Evolutionary conservation across 2,113 vertebrate genomes (phyloP), one percentile per base, ranked within the genome.

Genomic region (Laterallus jamaicensis): DNA sequence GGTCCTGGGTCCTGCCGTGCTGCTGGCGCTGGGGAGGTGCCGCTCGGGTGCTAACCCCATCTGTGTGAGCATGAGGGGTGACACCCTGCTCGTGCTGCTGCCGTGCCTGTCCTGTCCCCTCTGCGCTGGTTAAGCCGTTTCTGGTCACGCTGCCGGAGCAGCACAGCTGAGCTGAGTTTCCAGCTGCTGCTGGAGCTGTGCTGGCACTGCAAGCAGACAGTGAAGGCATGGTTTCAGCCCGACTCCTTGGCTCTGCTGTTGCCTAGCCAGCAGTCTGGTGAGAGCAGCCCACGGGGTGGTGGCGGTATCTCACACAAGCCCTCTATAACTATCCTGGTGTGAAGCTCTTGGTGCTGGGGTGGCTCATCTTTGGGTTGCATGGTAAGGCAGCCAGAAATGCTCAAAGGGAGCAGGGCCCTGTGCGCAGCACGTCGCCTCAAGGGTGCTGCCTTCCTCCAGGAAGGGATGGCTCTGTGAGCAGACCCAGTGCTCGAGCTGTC

Each of bases 121-220:
- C 4, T 1, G 42, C 2, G 3, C 66, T 2, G 42, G 42, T 12
- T 9, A 26, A 42, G 24, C 56, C 6, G 1, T 22, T 52, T n/a
- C 25, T 60, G 63, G 26, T 54, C 4, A 0, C 0, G 7, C 44
- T 60, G 44, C 32, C 1, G 2, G 66, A 14, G 59, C 24, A 9
- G 67, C 28, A 28, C 9, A 4, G 15, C 69, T 24, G 64, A 35
- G 76, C 75, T 40, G 17, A 11, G 39, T 15, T n/a, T 28, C 56
- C 64, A 32, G 64, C 64, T 12, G 58, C 31, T 24, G 35, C 44
- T 19, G 44, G 44, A 47, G 44, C 44, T 47, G 17, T 47, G 44
- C 44, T 47, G 44, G 84, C 6, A 21, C 52, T 10, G 0, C 67
- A 21, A 4, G 0, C 6, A 0, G 47, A 5, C 0, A 2, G 39